Evolutionary conservation across 2,113 vertebrate species (phyloP).

Genomic region (Sander lucioperca): DNA sequence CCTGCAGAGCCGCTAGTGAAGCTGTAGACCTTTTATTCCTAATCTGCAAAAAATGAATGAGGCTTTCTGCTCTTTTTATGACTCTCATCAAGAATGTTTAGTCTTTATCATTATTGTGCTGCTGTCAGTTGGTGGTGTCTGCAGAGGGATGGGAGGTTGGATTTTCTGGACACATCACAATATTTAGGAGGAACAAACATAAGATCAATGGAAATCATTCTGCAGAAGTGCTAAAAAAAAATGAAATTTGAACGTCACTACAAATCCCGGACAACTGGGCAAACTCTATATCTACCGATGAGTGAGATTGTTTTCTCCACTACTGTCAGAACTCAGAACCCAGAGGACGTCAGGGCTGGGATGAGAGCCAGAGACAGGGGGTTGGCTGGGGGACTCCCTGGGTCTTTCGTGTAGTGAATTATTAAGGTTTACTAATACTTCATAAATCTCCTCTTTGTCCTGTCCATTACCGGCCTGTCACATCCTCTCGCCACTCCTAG

Average conservation of each 20-base stretch:
- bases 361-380: conserved; percentile 41
- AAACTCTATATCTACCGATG: neutral
- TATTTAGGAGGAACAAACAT: neutral
- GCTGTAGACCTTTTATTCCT: neutral
- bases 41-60: neutral
- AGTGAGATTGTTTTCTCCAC: neutral
- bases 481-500: conserved; percentile 74
- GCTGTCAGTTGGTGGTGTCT: neutral
- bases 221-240: neutral
- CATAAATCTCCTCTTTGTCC: conserved; percentile 85
- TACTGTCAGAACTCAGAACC: neutral
- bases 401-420: conserved; percentile 83
- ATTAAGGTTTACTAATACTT: conserved; percentile 88
- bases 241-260: neutral
- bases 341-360: conserved; percentile 32
- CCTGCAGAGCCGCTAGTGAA: no score
- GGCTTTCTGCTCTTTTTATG: neutral
- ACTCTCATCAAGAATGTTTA: neutral
- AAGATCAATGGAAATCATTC: neutral
- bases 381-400: conserved; percentile 59
- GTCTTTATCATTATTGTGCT: no score
- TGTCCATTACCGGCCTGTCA: conserved; percentile 87
- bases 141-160: neutral
- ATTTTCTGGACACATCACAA: neutral
- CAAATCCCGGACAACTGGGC: neutral